Evolutionary conservation across 2,797 vertebrate species (phyloP).

Genomic region (Fistularia tabacaria): DNA sequence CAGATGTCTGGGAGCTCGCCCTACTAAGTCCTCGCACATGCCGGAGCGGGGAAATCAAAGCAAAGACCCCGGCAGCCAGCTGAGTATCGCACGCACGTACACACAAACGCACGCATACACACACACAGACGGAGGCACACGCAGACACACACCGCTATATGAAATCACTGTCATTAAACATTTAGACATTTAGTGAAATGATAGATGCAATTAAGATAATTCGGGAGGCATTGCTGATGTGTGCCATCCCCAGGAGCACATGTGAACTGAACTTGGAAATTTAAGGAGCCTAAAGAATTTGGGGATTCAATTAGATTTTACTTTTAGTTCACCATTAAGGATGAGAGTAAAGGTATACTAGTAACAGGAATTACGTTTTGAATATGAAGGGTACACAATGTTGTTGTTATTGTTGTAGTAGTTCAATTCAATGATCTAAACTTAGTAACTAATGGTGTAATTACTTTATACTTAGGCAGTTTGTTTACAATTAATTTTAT

Average conservation of each 20-base stretch:
- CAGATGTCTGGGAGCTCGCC: conserved; percentile 72
- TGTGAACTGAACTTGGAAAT: conserved; percentile 3
- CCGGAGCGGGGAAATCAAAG: conserved; percentile 64
- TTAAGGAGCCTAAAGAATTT: not conserved
- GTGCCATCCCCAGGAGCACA: not conserved
- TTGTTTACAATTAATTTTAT: no score
- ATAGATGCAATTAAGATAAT: conserved; percentile 63
- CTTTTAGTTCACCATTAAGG: no score
- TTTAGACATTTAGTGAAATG: conserved; percentile 70
- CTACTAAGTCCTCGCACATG: conserved; percentile 71
- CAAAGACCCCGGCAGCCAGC: conserved; percentile 46
- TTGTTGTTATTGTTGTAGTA: no score
- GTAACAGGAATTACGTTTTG: no score
- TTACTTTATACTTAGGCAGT: no score
- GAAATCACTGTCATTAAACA: conserved; percentile 67
- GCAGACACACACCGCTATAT: conserved; percentile 44
- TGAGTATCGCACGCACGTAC: conserved; percentile 31
- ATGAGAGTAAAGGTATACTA: no score
- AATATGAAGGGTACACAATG: no score
- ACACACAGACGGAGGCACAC: conserved; percentile 39
- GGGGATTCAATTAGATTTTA: no score
- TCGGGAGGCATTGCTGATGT: conserved; percentile 18
- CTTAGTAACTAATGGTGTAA: no score
- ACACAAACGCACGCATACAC: conserved; percentile 21
- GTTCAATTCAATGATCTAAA: no score